Base-by-base conservation (phyloP, 2,888 invertebrate genomes). In the Criorhina ranunculi region DNA sequence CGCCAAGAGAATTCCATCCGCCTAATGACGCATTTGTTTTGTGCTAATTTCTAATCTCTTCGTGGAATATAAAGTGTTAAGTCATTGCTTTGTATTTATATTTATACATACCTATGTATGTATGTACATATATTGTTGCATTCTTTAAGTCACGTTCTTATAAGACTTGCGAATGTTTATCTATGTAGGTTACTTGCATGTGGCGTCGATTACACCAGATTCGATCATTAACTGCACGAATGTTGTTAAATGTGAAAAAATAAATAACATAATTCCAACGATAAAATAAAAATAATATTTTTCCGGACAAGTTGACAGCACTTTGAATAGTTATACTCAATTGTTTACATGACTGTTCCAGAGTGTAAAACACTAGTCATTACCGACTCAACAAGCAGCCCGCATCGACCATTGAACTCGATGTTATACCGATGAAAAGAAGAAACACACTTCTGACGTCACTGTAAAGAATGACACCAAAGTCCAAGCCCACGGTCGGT, bases 171-270 rank as follows among this genome's bases (percentile, higher is more conserved):
- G 19, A 11, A 19, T 57, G 33, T 70, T 12, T 46, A 59, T 49
- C 29, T 46, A 35, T 44, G 15, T 35, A 35, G 57, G 15, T 35
- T 46, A 24, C 33, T 29, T 37, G 69, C 44, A 29, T 11, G 44
- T 12, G 33, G 57, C 0, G 33, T 57, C n/a, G 29, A 59, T 70
- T 70, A 46, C 49, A 44, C 55, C 33, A 44, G 31, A 44, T 44
- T 9, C 17, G 12, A 19, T 46, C 29, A 57, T 70, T 70, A 59
- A 46, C 57, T 37, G 57, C 70, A 70, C 59, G 70, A 70, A 49
- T 57, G 31, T 8, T 9, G 24, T 37, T 66, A 29, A 9, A 53
- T 53, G 12, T 0, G 15, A 7, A 70, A 49, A 46, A 44, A 37
- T 4, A 15, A 29, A 24, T 6, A 29, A n/a, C n/a, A n/a, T n/a